phyloP scores from a whole-genome alignment of 2,113 vertebrate species.

The Lanius ludovicianus region DNA sequence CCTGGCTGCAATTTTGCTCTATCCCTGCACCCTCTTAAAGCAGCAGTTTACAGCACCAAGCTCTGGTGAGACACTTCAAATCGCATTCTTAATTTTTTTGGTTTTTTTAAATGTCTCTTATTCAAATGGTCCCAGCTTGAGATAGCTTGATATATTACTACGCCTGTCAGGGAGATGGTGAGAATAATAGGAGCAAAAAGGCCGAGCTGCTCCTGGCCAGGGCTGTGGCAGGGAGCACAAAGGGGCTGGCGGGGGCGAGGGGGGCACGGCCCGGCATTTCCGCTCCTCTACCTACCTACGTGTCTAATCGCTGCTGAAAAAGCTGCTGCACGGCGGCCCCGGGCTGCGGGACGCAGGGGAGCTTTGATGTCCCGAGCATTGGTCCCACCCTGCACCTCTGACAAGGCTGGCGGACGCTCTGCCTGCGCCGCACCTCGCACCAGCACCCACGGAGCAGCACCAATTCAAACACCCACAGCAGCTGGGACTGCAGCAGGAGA shows the following conservation, averaged over 20 bases:
- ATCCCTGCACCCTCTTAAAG: not conserved
- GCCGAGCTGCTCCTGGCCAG: not conserved
- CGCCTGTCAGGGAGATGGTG: constrained; percentile 14
- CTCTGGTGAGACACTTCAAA: not conserved
- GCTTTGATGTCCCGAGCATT: not conserved
- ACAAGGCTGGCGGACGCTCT: fast-evolving
- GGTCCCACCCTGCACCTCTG: not conserved
- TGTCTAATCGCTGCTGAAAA: not conserved
- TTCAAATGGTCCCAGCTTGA: constrained; percentile 22
- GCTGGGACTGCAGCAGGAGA: fast-evolving
- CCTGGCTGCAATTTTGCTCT: not conserved
- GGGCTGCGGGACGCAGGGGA: not conserved
- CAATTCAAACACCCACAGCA: fast-evolving
- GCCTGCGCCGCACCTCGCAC: not conserved
- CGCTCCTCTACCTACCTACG: not conserved
- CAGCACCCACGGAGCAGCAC: not conserved
- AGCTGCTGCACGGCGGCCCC: not conserved
- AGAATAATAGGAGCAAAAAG: not conserved
- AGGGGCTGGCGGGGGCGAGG: not conserved
- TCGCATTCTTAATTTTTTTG: not conserved
- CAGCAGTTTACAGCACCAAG: not conserved
- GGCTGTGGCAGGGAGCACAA: not conserved
- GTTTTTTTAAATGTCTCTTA: not conserved
- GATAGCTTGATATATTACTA: not conserved
- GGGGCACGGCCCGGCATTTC: not conserved